Evolutionary conservation across 2,113 vertebrate genomes (phyloP).

Genomic region (Halcyon malimbica): DNA sequence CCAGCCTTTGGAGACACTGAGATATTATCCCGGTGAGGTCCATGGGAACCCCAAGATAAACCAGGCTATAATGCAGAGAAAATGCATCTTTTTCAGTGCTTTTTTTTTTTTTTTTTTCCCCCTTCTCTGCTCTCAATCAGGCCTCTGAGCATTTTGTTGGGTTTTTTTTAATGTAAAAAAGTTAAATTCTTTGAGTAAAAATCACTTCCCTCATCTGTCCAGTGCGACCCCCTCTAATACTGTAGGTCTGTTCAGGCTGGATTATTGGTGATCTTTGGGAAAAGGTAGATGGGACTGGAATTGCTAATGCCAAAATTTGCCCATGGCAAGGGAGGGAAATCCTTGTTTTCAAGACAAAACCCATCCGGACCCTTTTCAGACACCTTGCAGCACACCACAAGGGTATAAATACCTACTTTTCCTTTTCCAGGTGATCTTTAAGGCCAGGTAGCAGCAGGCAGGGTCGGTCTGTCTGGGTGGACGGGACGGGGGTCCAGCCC

Average conservation of each 20-base stretch:
- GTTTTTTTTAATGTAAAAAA: neutral
- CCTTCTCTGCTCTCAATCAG: neutral
- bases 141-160: neutral
- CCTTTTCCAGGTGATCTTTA: constrained; percentile 46
- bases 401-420: constrained; percentile 26
- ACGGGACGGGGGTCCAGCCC: neutral
- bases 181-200: neutral
- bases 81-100: neutral
- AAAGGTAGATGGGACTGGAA: neutral
- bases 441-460: neutral
- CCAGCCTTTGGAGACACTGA: neutral
- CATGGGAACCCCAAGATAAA: neutral
- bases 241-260: neutral
- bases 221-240: neutral
- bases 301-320: neutral
- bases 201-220: neutral
- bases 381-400: neutral
- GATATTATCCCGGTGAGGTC: neutral
- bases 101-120: neutral
- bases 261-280: constrained; percentile 9
- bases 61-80: neutral
- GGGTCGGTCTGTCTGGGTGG: neutral
- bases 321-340: neutral
- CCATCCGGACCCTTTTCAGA: neutral
- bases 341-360: neutral